phyloP scores from a whole-genome alignment of 2,797 vertebrate species.

The Paramormyrops hopkinsi region DNA sequence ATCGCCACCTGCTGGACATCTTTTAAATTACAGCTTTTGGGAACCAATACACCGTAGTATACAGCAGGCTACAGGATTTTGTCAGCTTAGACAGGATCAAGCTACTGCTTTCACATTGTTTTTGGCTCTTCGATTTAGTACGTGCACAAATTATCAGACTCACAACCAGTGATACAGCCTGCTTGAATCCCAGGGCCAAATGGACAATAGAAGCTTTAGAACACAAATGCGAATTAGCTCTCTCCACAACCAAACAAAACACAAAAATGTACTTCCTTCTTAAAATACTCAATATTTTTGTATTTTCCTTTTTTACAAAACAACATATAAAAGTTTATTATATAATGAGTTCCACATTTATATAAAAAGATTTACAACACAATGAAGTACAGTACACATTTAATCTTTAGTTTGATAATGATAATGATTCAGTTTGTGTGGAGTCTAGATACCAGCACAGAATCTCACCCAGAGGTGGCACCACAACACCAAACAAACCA shows the following conservation, averaged over 20 bases:
- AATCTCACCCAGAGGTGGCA: conserved; percentile 26
- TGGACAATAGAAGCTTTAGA: conserved; percentile 28
- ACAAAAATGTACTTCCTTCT: conserved; percentile 31
- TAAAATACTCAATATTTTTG: conserved; percentile 31
- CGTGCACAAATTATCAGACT: conserved; percentile 47
- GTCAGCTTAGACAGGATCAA: conserved; percentile 36
- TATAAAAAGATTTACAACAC: conserved; percentile 61
- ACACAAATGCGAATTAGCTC: conserved; percentile 18
- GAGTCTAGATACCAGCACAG: conserved; percentile 32
- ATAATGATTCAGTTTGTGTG: conserved; percentile 5
- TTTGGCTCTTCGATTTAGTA: conserved; percentile 40
- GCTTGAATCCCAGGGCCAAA: not conserved
- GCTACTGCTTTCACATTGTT: conserved; percentile 28
- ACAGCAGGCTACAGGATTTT: conserved; percentile 14
- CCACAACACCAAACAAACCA: not conserved
- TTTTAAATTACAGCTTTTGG: not conserved
- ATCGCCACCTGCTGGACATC: conserved; percentile 49
- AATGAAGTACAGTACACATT: conserved; percentile 62
- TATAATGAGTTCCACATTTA: conserved; percentile 52
- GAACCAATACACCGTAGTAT: conserved; percentile 29
- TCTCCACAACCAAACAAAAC: conserved; percentile 26
- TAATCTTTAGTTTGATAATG: conserved; percentile 35
- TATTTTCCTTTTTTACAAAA: conserved; percentile 52
- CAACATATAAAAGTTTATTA: conserved; percentile 65
- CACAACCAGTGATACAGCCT: not conserved